Evolutionary conservation across 2,797 vertebrate species (phyloP), one percentile per base, ranked within the genome.

Genomic region (Rhinogobio ventralis): DNA sequence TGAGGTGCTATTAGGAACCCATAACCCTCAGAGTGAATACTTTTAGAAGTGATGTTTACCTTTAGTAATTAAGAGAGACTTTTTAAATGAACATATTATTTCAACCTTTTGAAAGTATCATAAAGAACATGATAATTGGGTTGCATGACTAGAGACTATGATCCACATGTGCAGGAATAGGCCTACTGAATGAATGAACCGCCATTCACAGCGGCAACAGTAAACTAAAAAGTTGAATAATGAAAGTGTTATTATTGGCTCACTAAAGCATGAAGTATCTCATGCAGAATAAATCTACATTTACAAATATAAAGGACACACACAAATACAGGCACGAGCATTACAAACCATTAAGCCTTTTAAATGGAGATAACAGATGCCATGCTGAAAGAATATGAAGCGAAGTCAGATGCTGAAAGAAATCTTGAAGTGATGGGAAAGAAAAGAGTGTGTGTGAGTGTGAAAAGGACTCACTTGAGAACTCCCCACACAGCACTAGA

Each of bases 401-500:
- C 4, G 4, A 69, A 69, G 46, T 42, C n/a, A 77, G 9, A 30
- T 42, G n/a, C 62, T 13, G 6, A 49, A 39, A 51, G 46, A 42
- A 6, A 76, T 20, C 10, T 30, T 57, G 49, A 76, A 78, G 67
- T 28, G 67, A 53, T 72, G 67, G 53, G 36, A 62, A 72, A 25
- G 64, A 23, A 62, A n/a, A 30, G 30, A 36, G 81, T 73, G 79
- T 75, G 46, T 49, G 42, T 72, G 51, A 72, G 55, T 66, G 74
- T 69, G 68, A 64, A 60, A 71, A 73, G 77, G 71, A 90, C 94
- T 96, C 95, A 96, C 95, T 95, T 95, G 94, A 87, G 81, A 90
- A 89, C 93, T 90, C 91, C 89, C 94, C 94, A 95, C 89, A 94
- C 91, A 94, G 93, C 94, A 91, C 93, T 97, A 99, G 90, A 99